Evolutionary conservation across 2,888 invertebrate genomes (phyloP).

Genomic region (Amiota communis): DNA sequence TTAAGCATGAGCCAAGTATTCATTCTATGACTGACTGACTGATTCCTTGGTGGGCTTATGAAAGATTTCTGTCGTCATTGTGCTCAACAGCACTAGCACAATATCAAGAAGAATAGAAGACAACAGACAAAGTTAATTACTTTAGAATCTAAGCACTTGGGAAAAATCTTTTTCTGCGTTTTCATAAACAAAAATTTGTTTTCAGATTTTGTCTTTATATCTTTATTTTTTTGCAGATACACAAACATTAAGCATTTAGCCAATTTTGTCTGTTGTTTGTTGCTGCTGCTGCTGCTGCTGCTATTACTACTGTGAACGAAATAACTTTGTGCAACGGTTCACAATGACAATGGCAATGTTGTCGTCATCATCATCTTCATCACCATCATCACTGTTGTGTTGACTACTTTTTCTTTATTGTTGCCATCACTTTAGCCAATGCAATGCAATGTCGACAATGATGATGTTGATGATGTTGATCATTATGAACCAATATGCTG

Average conservation of each 20-base stretch:
- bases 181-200: slow-evolving; percentile 13
- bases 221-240: no score
- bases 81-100: slow-evolving; percentile 24
- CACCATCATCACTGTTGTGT: background rate
- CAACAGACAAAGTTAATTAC: slow-evolving; percentile 54
- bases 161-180: slow-evolving; percentile 12
- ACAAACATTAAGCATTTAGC: slow-evolving; percentile 16
- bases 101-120: background rate
- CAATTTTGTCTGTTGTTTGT: slow-evolving; percentile 1
- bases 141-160: slow-evolving; percentile 40
- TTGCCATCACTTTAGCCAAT: background rate
- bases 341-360: slow-evolving; percentile 11
- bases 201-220: background rate
- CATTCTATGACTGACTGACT: slow-evolving; percentile 3
- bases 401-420: slow-evolving; percentile 1
- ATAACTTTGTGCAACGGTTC: background rate
- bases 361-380: background rate
- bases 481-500: background rate
- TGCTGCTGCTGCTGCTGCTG: no score
- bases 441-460: background rate
- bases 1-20: background rate
- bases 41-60: slow-evolving; percentile 21
- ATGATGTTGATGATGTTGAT: background rate
- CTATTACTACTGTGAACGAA: background rate
- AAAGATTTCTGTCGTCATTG: slow-evolving; percentile 55